Evolutionary conservation across 2,888 invertebrate genomes (phyloP), one percentile per base, ranked within the genome.

Genomic region (Tenthredo distinguenda): DNA sequence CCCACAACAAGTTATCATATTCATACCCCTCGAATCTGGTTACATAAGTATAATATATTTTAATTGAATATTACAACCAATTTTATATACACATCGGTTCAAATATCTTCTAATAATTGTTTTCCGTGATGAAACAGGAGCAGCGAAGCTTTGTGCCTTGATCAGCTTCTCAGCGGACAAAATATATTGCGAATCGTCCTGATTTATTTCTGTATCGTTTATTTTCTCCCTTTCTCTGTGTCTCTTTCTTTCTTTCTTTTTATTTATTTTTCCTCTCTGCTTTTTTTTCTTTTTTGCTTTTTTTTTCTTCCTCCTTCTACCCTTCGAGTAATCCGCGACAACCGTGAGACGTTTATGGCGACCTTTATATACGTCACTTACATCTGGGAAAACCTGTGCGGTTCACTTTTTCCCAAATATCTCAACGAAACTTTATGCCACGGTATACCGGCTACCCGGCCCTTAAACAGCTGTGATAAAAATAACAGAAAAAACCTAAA

Each of bases 361-460:
- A 31, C 68, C 68, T 68, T 68, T 68, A 58, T 68, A 58, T 62
- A 62, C 34, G 68, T 68, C 68, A 68, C 68, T 68, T 26, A 68
- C 68, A 68, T 31, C 68, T 68, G 68, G 34, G 26, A 68, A 34
- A 34, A 47, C 58, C 58, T 58, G 58, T 26, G 68, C 26, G 68
- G 68, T 68, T 68, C 34, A 6, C 47, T 31, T 68, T 68, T 68
- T 34, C 15, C 68, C n/a, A 58, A 58, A 58, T 58, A 58, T 58
- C 58, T 21, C n/a, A 58, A n/a, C 47, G 47, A 47, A 15, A 47
- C 47, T 47, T 47, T 47, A 47, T 47, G 47, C 15, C 12, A 47
- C 47, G 12, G 12, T 47, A 47, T 15, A 47, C 12, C 47, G 12
- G 47, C 47, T 15, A 4, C 15, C 47, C 47, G 12, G 15, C 0